Conservation (phyloP, 2,888 invertebrate genomes). For the Mythimna pallens region DNA sequence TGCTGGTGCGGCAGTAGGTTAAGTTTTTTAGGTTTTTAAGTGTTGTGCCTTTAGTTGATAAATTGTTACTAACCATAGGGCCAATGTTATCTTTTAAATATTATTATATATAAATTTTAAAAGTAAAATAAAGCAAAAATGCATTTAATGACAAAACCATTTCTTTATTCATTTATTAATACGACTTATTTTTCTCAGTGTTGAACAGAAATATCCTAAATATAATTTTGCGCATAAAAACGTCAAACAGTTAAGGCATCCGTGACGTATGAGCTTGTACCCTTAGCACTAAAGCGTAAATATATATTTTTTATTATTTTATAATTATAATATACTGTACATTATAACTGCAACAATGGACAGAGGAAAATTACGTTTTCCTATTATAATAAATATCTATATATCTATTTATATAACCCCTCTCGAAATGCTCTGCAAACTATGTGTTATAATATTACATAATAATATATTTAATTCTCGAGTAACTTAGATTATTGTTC, state of each 20-base stretch:
- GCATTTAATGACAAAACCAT: conserved; percentile 52
- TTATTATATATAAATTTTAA: too few species aligned
- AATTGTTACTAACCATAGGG: too few species aligned
- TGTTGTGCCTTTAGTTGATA: too few species aligned
- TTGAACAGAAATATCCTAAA: conserved; percentile 60
- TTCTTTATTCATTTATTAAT: conserved; percentile 53
- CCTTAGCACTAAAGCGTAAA: conserved; percentile 64
- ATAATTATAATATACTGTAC: conserved; percentile 48
- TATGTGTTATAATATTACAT: too few species aligned
- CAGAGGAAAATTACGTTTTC: conserved; percentile 38
- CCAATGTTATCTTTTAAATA: too few species aligned
- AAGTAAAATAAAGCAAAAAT: too few species aligned
- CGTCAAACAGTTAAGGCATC: conserved; percentile 66
- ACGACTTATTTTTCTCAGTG: conserved; percentile 40
- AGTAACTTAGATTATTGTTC: neutral
- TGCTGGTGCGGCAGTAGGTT: too few species aligned
- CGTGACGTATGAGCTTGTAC: conserved; percentile 61
- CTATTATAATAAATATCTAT: conserved; percentile 29
- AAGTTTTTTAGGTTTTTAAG: too few species aligned
- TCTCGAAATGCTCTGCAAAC: neutral
- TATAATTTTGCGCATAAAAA: conserved; percentile 60
- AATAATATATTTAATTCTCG: neutral
- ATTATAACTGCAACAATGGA: conserved; percentile 59
- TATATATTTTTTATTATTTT: conserved; percentile 26
- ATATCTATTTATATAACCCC: conserved; percentile 14